Conservation (phyloP, 2,797 vertebrate genomes). For the Argyrosomus regius region DNA sequence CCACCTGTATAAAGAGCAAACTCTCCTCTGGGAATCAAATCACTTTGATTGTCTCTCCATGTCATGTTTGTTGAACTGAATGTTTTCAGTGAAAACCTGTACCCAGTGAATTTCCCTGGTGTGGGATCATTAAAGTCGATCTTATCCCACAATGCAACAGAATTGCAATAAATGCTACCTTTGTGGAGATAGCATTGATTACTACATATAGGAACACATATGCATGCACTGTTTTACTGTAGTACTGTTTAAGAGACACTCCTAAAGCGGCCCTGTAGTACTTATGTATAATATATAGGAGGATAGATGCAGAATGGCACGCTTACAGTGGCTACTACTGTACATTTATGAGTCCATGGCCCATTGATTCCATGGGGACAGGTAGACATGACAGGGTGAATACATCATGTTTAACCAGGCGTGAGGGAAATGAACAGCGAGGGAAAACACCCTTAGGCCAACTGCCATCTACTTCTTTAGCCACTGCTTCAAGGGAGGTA, state of each 20-base stretch:
- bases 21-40: constrained; percentile 3
- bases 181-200: neutral
- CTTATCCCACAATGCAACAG: neutral
- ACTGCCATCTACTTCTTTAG: constrained; percentile 20
- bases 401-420: constrained; percentile 69
- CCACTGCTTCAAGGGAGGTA: constrained; percentile 11
- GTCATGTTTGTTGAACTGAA: neutral
- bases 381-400: constrained; percentile 58
- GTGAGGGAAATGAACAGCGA: constrained; percentile 43
- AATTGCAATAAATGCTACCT: neutral
- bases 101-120: no score
- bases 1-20: constrained; percentile 12
- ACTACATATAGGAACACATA: neutral
- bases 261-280: neutral
- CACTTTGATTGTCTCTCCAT: neutral
- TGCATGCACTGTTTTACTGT: neutral
- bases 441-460: constrained; percentile 29
- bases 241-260: neutral
- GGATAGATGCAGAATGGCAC: constrained; percentile 9
- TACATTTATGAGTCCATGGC: constrained; percentile 47
- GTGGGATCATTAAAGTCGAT: no score
- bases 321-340: constrained; percentile 30
- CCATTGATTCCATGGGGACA: constrained; percentile 58
- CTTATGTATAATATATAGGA: constrained; percentile 33
- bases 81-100: neutral